Evolutionary conservation across 2,113 vertebrate species (phyloP).

Genomic region (Pachycephala philippinensis): DNA sequence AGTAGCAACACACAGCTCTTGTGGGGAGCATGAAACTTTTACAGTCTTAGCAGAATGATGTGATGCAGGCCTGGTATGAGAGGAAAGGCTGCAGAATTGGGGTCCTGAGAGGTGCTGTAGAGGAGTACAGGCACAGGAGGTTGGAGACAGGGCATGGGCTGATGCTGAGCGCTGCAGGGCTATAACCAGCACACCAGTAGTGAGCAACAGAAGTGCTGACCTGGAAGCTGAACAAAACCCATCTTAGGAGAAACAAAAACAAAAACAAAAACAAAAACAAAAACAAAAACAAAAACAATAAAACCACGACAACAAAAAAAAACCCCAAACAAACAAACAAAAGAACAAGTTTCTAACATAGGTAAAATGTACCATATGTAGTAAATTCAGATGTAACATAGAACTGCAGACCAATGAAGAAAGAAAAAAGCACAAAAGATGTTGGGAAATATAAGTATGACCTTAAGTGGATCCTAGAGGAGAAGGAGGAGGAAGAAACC

Average conservation of each 20-base stretch:
- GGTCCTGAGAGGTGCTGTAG: background rate
- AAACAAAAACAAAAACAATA: too few species aligned
- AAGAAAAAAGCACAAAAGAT: background rate
- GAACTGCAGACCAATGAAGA: background rate
- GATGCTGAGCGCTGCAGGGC: background rate
- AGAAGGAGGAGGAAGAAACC: background rate
- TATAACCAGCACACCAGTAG: background rate
- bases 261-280: too few species aligned
- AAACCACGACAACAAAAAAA: too few species aligned
- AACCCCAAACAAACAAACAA: background rate
- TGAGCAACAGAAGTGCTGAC: background rate
- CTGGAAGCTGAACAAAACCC: background rate
- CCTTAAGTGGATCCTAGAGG: background rate
- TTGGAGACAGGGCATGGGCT: background rate
- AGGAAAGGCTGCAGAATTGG: background rate
- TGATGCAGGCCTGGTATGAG: background rate
- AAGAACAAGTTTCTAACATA: background rate
- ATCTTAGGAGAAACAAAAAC: background rate
- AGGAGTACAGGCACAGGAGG: background rate
- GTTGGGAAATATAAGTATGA: background rate
- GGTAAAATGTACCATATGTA: background rate
- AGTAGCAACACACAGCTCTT: background rate
- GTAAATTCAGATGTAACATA: background rate
- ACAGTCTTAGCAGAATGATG: background rate
- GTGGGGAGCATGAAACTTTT: fast-evolving